phyloP scores from a whole-genome alignment of 1,140 invertebrate species.

The Drosophila tani region DNA sequence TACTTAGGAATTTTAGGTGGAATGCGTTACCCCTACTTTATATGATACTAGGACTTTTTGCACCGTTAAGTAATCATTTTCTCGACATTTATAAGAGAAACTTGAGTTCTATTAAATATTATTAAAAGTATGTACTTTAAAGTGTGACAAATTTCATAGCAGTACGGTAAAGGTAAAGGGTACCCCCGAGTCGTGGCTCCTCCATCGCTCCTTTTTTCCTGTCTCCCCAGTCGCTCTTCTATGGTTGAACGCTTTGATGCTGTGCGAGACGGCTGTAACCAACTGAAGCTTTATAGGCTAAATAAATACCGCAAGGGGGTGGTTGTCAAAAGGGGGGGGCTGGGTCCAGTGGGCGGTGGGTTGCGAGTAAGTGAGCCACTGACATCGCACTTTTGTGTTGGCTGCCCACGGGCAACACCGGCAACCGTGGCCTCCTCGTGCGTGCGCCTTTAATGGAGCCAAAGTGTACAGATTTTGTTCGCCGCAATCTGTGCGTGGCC shows the following conservation, averaged over 20 bases:
- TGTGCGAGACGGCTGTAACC: slow-evolving; percentile 60
- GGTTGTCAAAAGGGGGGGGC: neutral
- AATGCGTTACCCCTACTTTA: too few species aligned
- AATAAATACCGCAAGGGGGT: slow-evolving; percentile 74
- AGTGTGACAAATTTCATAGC: neutral
- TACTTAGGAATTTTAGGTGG: too few species aligned
- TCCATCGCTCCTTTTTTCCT: slow-evolving; percentile 23
- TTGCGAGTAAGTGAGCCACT: slow-evolving; percentile 32
- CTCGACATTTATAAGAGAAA: too few species aligned
- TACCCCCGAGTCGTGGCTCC: neutral
- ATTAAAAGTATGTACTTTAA: neutral
- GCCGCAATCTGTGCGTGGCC: slow-evolving; percentile 55
- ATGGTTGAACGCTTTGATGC: slow-evolving; percentile 54
- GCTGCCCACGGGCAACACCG: slow-evolving; percentile 54
- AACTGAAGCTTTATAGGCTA: slow-evolving; percentile 81
- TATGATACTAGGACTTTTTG: too few species aligned
- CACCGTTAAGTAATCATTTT: too few species aligned
- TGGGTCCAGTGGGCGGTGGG: slow-evolving; percentile 2
- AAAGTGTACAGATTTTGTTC: slow-evolving; percentile 58
- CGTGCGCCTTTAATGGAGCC: slow-evolving; percentile 57
- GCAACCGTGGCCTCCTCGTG: slow-evolving; percentile 52
- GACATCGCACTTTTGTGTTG: slow-evolving; percentile 78
- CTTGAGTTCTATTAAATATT: too few species aligned
- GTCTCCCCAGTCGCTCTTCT: slow-evolving; percentile 38
- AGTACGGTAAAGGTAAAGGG: neutral